Percentiles rank a stretch among this genome's conserved stretches.
phyloP scores from a whole-genome alignment of 2,888 invertebrate species.

The Cordilura impudica region DNA sequence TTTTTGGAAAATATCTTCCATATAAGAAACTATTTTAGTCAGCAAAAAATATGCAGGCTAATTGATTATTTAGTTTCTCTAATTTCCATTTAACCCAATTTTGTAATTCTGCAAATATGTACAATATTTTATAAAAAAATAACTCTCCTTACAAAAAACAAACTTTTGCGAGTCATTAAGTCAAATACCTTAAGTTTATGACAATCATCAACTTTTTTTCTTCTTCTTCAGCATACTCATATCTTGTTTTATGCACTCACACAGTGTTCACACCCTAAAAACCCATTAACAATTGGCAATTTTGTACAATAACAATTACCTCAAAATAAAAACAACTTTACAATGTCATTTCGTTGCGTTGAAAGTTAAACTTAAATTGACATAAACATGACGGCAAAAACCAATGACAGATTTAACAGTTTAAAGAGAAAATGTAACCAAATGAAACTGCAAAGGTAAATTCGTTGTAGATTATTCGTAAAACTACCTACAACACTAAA shows the following conservation, averaged over 20 bases:
- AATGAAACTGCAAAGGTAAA: neutral
- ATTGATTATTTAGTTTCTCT: too few species aligned
- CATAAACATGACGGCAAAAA: neutral
- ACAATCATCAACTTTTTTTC: neutral
- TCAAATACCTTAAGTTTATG: neutral
- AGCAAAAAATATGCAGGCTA: too few species aligned
- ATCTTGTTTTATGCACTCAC: neutral
- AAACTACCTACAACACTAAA: too few species aligned
- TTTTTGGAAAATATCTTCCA: too few species aligned
- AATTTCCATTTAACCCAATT: too few species aligned
- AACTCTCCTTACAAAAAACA: too few species aligned
- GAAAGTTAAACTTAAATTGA: neutral
- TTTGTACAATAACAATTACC: slow-evolving; percentile 41
- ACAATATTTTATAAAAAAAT: too few species aligned
- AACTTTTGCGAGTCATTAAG: neutral
- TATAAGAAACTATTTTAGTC: too few species aligned
- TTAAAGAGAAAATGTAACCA: neutral
- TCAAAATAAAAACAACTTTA: neutral
- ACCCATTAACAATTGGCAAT: slow-evolving; percentile 33
- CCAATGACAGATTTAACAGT: neutral
- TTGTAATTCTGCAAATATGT: too few species aligned
- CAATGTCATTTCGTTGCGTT: neutral
- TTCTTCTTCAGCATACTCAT: too few species aligned
- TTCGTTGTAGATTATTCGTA: too few species aligned
- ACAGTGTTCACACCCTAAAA: slow-evolving; percentile 23